Base-by-base conservation (phyloP, 2,113 vertebrate genomes). In the Ophthalmolycus amberensis region DNA sequence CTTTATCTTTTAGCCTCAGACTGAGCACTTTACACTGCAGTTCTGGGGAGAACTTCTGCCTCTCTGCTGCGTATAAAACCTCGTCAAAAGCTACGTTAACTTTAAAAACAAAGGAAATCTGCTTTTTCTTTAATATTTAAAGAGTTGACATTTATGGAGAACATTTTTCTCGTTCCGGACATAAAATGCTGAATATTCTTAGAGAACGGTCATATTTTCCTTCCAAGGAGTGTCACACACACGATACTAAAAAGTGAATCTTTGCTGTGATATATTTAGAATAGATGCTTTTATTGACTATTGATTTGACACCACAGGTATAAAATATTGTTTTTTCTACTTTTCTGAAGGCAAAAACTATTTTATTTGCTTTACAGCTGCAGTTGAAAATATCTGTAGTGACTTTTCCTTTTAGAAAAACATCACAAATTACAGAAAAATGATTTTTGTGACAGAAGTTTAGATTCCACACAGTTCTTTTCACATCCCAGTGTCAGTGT, bases 211-310 rank as follows among this genome's bases (percentile, higher is more conserved):
- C 15, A 20, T 5, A 7, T 16, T 52, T 50, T n/a, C 10, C 4
- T 18, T 44, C 10, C 12, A 37, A 22, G 5, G 7, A 10, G 1
- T 67, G 0, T 65, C 20, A 22, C 0, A 42, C 6, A 22, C 0
- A 42, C 6, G 22, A 25, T 27, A 0, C 14, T 42, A 7, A 29
- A 40, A 15, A 66, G 62, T 54, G 3, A 2, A 16, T 12, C 5
- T 0, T 25, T n/a, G 25, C 16, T 62, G 6, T 62, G 42, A 60
- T 34, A n/a, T 60, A 54, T 18, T 44, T 25, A 1, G 1, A 9
- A 34, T 16, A 3, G n/a, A 50, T 8, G 5, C 2, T 63, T 48
- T 15, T 32, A 34, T 34, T 48, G 9, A 12, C 37, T 16, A 22
- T n/a, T 69, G 22, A 56, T 50, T 44, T 25, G 38, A 25, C 9